These are phyloP conservation scores for Lithophane leautieri DNA, from an alignment of 2,888 invertebrate species.

Conservation along the genomic window DNA sequence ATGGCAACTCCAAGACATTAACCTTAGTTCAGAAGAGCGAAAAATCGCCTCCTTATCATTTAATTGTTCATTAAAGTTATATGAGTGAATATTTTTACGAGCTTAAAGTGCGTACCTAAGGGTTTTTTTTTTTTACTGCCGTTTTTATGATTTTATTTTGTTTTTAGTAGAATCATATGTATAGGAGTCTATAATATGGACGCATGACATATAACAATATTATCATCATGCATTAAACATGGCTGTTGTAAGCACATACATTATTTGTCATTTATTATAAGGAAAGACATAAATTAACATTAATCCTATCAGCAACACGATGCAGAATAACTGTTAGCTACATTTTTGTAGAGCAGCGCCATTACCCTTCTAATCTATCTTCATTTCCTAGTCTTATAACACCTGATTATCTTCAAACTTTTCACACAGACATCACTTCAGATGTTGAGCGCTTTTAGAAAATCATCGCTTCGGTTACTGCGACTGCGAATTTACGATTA, in stretches of 20 bases:
- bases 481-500: constrained; percentile 35
- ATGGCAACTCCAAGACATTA: constrained; percentile 38
- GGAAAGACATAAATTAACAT: constrained; percentile 33
- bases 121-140: constrained; percentile 33
- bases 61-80: constrained; percentile 51
- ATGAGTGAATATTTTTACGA: constrained; percentile 46
- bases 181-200: neutral
- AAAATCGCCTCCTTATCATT: constrained; percentile 46
- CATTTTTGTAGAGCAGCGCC: constrained; percentile 31
- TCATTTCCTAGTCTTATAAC: constrained; percentile 62
- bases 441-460: constrained; percentile 38
- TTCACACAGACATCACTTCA: constrained; percentile 54
- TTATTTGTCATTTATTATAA: constrained; percentile 15
- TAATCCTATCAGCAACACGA: constrained; percentile 24
- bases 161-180: constrained; percentile 5
- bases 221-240: constrained; percentile 3
- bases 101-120: constrained; percentile 26
- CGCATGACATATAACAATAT: constrained; percentile 13
- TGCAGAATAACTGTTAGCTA: constrained; percentile 15
- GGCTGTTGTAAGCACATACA: neutral
- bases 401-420: constrained; percentile 59
- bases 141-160: constrained; percentile 49
- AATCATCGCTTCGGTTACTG: constrained; percentile 50
- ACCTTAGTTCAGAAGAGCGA: constrained; percentile 47
- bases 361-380: constrained; percentile 36